Conservation (phyloP, 2,797 vertebrate species). For the Bovichtus diacanthus region DNA sequence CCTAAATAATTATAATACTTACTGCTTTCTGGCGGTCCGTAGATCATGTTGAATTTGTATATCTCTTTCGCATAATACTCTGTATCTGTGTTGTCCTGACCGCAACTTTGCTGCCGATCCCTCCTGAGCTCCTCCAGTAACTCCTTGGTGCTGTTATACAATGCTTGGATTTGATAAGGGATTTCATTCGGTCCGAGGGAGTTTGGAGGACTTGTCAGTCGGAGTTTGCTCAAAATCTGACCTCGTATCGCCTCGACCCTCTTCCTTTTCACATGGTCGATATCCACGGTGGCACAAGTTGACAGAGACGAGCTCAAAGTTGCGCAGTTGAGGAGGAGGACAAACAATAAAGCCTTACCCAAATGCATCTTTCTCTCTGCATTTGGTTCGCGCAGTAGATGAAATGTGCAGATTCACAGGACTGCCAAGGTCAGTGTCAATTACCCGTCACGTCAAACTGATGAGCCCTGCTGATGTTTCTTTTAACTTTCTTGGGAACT, state of each 20-base stretch:
- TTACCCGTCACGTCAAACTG: conserved; percentile 15
- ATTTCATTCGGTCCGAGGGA: conserved; percentile 87
- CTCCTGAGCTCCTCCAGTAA: conserved; percentile 91
- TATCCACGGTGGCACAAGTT: conserved; percentile 93
- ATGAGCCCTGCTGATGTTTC: background rate
- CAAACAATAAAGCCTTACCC: conserved; percentile 87
- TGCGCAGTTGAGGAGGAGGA: conserved; percentile 90
- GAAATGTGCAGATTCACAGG: conserved; percentile 39
- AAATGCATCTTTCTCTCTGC: conserved; percentile 87
- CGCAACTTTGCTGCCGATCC: conserved; percentile 86
- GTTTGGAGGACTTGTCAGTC: conserved; percentile 90
- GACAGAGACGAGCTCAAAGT: conserved; percentile 89
- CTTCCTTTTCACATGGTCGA: conserved; percentile 92
- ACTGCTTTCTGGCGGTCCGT: conserved; percentile 91
- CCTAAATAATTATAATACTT: conserved; percentile 67
- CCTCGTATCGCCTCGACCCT: conserved; percentile 93
- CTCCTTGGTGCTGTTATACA: conserved; percentile 95
- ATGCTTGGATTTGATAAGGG: conserved; percentile 90
- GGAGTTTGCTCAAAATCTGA: conserved; percentile 93
- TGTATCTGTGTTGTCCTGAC: conserved; percentile 91
- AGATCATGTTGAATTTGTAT: conserved; percentile 93
- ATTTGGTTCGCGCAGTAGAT: conserved; percentile 51
- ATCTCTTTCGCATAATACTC: conserved; percentile 96
- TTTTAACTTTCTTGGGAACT: conserved; percentile 16
- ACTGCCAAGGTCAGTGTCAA: conserved; percentile 34